A percentile compares a stretch with the other conserved stretches of the same genome.
These are phyloP conservation scores for Achlya flavicornis DNA, from an alignment of 2,888 invertebrate species.

Conservation along the genomic window DNA sequence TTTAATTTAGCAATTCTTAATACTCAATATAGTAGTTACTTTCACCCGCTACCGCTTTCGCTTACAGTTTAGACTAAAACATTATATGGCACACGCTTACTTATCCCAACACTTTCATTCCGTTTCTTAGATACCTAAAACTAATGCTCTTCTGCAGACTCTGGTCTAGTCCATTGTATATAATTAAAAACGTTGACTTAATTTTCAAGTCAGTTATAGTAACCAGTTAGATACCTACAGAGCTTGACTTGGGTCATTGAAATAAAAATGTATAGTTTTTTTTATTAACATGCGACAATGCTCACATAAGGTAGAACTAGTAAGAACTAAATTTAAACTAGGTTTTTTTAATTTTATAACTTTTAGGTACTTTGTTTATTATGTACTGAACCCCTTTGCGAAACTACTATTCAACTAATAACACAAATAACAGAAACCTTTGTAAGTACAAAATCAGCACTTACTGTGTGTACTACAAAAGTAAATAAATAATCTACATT, in stretches of 20 bases:
- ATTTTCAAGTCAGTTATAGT: not conserved
- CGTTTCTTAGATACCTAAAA: conserved; percentile 33
- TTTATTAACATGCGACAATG: no score
- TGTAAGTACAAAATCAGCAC: no score
- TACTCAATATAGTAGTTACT: not conserved
- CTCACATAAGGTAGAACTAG: no score
- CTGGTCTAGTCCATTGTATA: conserved; percentile 23
- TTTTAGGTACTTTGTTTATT: no score
- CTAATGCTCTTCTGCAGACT: conserved; percentile 32
- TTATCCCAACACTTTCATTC: conserved; percentile 38
- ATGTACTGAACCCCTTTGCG: no score
- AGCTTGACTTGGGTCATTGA: no score
- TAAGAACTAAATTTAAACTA: no score
- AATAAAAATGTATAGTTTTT: no score
- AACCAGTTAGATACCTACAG: not conserved
- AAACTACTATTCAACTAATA: no score
- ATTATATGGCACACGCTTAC: conserved; percentile 26
- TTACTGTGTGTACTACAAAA: not conserved
- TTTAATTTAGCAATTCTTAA: no score
- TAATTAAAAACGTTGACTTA: conserved; percentile 14
- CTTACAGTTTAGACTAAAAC: conserved; percentile 19
- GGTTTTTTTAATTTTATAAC: no score
- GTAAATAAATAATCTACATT: not conserved
- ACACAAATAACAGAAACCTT: no score
- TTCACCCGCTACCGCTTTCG: conserved; percentile 15